These are phyloP conservation scores for Urophycis tenuis DNA, from an alignment of 2,797 vertebrate species.

Conservation along the genomic window DNA sequence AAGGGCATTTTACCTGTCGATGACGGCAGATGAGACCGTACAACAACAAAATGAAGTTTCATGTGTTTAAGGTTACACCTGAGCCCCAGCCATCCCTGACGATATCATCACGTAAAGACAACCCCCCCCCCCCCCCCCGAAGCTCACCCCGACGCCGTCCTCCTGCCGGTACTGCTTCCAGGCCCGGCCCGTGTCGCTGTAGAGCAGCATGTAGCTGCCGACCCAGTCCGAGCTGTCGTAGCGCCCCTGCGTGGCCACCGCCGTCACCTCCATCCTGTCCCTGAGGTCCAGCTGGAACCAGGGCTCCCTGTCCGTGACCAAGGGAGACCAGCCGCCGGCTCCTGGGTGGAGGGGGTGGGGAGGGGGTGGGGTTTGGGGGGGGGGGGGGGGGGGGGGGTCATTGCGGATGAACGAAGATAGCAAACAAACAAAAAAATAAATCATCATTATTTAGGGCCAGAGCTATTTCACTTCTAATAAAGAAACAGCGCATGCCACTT, in stretches of 20 bases:
- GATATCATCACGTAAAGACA: not conserved
- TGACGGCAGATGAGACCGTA: not conserved
- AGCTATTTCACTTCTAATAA: not conserved
- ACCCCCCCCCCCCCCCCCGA: too few relatives aligned
- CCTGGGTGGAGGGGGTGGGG: too few relatives aligned
- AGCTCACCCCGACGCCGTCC: slow-evolving; percentile 83
- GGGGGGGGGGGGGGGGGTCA: slow-evolving; percentile 29
- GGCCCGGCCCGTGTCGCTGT: slow-evolving; percentile 87
- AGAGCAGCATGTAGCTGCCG: slow-evolving; percentile 82
- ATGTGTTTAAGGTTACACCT: not conserved
- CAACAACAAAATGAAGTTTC: not conserved
- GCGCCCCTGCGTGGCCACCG: slow-evolving; percentile 87
- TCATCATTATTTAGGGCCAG: not conserved
- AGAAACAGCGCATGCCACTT: too few relatives aligned
- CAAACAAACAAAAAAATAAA: not conserved
- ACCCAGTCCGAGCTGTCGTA: slow-evolving; percentile 92
- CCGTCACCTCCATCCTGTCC: slow-evolving; percentile 86
- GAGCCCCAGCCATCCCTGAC: not conserved
- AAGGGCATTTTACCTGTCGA: not conserved
- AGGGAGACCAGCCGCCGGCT: slow-evolving; percentile 90
- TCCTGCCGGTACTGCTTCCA: slow-evolving; percentile 91
- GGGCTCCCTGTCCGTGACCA: slow-evolving; percentile 77
- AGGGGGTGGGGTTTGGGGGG: too few relatives aligned
- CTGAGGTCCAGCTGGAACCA: slow-evolving; percentile 95
- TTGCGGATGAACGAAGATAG: slow-evolving; percentile 9